A percentile compares a stretch with the other conserved stretches of the same genome.
Conservation (phyloP, 2,888 invertebrate species). For the Eupithecia abbreviata region DNA sequence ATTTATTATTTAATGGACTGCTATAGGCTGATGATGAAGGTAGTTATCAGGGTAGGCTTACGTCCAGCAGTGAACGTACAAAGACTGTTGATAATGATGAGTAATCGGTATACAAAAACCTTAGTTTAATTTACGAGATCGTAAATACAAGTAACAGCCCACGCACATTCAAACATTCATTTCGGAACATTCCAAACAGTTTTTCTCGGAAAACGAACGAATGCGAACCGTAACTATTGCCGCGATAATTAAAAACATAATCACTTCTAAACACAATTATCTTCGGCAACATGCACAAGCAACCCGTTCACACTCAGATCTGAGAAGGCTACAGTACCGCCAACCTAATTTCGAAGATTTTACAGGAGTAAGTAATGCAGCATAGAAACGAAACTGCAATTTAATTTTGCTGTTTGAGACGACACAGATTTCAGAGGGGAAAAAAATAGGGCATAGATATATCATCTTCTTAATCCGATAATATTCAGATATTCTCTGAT, state of each 20-base stretch:
- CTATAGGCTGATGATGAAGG: too few relatives aligned
- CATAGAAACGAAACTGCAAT: slow-evolving; percentile 23
- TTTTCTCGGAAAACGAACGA: slow-evolving; percentile 25
- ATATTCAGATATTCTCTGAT: not conserved
- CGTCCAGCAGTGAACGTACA: too few relatives aligned
- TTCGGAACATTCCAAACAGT: slow-evolving; percentile 3
- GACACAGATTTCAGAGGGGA: not conserved
- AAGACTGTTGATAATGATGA: too few relatives aligned
- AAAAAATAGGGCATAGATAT: not conserved
- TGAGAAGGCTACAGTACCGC: slow-evolving; percentile 34
- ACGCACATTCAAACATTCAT: not conserved
- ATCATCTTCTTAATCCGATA: not conserved
- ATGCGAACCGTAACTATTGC: slow-evolving; percentile 20
- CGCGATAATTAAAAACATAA: slow-evolving; percentile 35
- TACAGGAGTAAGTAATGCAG: not conserved
- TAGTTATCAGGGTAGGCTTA: too few relatives aligned
- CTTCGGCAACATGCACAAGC: slow-evolving; percentile 35
- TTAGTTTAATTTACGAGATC: not conserved
- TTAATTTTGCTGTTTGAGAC: not conserved
- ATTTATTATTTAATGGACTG: too few relatives aligned
- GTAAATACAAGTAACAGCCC: not conserved
- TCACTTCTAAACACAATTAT: slow-evolving; percentile 32
- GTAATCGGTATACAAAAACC: not conserved
- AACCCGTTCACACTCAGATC: slow-evolving; percentile 29
- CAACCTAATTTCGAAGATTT: slow-evolving; percentile 37